Evolutionary conservation across 2,888 invertebrate species (phyloP).

Genomic region (Pterostichus madidus): DNA sequence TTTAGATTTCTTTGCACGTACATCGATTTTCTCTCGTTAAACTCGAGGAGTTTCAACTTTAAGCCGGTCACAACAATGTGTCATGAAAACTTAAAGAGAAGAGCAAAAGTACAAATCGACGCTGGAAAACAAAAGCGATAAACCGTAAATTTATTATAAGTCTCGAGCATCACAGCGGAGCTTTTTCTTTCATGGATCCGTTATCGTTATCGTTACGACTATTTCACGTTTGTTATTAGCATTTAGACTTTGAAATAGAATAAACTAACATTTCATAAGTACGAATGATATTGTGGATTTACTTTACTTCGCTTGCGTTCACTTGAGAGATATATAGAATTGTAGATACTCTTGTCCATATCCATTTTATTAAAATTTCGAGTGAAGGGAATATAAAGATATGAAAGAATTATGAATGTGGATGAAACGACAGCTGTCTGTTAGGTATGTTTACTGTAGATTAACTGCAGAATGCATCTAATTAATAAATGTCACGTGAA

Average conservation of each 20-base stretch:
- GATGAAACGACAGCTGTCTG: too few relatives aligned
- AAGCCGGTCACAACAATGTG: slow-evolving; percentile 59
- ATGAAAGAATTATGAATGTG: too few relatives aligned
- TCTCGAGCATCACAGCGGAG: neutral
- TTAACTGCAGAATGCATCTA: too few relatives aligned
- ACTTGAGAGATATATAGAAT: too few relatives aligned
- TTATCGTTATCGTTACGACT: slow-evolving; percentile 42
- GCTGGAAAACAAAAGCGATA: slow-evolving; percentile 50
- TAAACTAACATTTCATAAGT: neutral
- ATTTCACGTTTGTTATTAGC: slow-evolving; percentile 28
- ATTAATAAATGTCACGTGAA: too few relatives aligned
- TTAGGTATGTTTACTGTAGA: too few relatives aligned
- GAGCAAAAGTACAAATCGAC: slow-evolving; percentile 52
- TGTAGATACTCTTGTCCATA: too few relatives aligned
- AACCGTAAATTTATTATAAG: slow-evolving; percentile 55
- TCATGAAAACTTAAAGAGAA: slow-evolving; percentile 57
- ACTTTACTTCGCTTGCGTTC: too few relatives aligned
- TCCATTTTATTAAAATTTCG: too few relatives aligned
- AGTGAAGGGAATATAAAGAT: too few relatives aligned
- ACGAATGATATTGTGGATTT: too few relatives aligned
- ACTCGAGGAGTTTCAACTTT: slow-evolving; percentile 56
- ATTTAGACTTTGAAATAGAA: slow-evolving; percentile 3
- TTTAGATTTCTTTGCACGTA: slow-evolving; percentile 51
- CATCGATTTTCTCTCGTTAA: slow-evolving; percentile 53
- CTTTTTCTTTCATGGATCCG: slow-evolving; percentile 11